Evolutionary conservation across 1,140 invertebrate species (phyloP).

Genomic region (Coenobita brevimanus): DNA sequence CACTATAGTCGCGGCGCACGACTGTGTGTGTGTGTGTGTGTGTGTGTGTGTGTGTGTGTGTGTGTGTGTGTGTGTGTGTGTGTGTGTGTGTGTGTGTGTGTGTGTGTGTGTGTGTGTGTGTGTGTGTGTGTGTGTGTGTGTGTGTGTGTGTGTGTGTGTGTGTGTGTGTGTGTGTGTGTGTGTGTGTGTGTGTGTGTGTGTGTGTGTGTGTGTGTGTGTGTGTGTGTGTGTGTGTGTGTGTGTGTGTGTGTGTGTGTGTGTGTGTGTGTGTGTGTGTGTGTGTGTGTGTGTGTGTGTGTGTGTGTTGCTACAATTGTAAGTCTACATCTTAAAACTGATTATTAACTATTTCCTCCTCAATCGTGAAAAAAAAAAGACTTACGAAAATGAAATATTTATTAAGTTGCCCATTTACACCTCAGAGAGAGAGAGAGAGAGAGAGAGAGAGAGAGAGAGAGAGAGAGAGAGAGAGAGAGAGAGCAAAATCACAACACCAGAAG

Average conservation of each 20-base stretch:
- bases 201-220: constrained; percentile 9
- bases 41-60: background rate
- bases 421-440: too few relatives aligned
- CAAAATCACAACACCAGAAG: too few relatives aligned
- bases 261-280: constrained; percentile 1
- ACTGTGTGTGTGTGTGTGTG: background rate
- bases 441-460: too few relatives aligned
- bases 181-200: constrained; percentile 11
- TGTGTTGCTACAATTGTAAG: too few relatives aligned
- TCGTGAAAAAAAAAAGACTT: too few relatives aligned
- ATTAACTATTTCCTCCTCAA: too few relatives aligned
- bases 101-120: constrained; percentile 15
- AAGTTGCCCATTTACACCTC: too few relatives aligned
- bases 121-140: background rate
- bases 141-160: background rate
- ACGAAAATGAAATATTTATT: too few relatives aligned
- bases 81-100: constrained; percentile 27
- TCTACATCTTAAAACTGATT: too few relatives aligned
- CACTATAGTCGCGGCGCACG: too few relatives aligned
- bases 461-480: too few relatives aligned
- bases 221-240: constrained; percentile 4
- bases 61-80: background rate
- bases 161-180: background rate
- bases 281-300: constrained; percentile 1
- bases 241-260: constrained; percentile 1